Base-by-base conservation (phyloP, 2,797 vertebrate genomes). In the Balearica regulorum region DNA sequence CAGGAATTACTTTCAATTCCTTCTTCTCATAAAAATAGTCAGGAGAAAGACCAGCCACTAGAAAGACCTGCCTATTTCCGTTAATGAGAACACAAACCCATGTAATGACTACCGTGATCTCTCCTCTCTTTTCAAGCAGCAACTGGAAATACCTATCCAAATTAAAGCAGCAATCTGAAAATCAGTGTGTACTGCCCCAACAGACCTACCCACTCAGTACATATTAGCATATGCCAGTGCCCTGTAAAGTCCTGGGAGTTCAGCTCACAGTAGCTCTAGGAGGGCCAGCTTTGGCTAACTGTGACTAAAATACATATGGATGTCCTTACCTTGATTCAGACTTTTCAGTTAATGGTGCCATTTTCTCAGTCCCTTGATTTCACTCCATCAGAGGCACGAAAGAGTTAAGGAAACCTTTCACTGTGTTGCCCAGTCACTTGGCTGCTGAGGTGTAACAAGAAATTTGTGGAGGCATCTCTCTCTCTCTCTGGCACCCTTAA, bases 291-390 rank as follows among this genome's bases (percentile, higher is more conserved):
- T 69, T 78, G n/a, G 83, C 26, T 72, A 68, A 55, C 6, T n/a
- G 35, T 54, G 43, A 66, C 41, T 46, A 62, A 69, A 94, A 84
- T 18, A 6, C 29, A 43, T 10, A 33, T 19, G 1, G 0, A 21
- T 18, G 17, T 41, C 55, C 96, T 97, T 97, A 97, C 97, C 97
- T 94, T 26, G 37, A 87, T 41, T 92, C 70, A 83, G 90, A 20
- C 31, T 97, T 96, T 92, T 91, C 97, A 76, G 75, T 91, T 89
- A 97, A 91, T 22, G 95, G 97, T 72, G 97, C 93, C 97, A 97
- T 97, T 82, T 91, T 68, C 92, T 65, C 7, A 55, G 16, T 35
- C 53, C 54, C 76, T 85, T 51, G 44, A 61, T 85, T 91, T 96
- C 65, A 93, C 46, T 83, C 61, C 41, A 16, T 26, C 53, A 60